A percentile compares a stretch with the other conserved stretches of the same genome.
These are phyloP conservation scores for Corvus moneduloides DNA, from an alignment of 2,113 vertebrate genomes.

Conservation along the genomic window DNA sequence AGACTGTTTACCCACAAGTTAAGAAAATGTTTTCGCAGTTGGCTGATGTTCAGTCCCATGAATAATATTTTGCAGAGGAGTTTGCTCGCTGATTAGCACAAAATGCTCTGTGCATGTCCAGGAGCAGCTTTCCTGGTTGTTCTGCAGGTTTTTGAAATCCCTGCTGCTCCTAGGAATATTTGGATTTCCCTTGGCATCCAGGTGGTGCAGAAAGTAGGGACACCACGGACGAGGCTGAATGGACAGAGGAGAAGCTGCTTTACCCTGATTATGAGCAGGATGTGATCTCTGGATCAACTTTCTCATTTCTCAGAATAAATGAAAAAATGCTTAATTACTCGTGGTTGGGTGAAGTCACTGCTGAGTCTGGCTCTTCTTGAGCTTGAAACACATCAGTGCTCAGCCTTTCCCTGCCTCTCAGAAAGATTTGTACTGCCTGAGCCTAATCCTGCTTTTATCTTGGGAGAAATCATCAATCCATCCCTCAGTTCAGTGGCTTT, in stretches of 20 bases:
- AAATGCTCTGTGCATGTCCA: neutral
- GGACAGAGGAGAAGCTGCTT: neutral
- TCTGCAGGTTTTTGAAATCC: neutral
- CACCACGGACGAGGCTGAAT: neutral
- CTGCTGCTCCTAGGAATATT: neutral
- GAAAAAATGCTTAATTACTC: conserved; percentile 18
- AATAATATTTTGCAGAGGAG: conserved; percentile 38
- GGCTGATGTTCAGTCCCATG: neutral
- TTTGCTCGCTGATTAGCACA: conserved; percentile 5
- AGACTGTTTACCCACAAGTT: conserved; percentile 50
- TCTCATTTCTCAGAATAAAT: neutral
- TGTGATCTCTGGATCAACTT: neutral
- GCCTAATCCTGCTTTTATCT: neutral
- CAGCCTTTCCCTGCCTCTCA: fast-evolving
- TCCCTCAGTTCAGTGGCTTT: neutral
- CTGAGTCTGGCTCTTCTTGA: neutral
- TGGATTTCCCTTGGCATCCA: conserved; percentile 63
- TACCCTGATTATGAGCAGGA: neutral
- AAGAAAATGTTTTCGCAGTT: conserved; percentile 44
- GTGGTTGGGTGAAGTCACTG: neutral
- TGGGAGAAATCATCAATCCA: neutral
- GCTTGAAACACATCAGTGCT: neutral
- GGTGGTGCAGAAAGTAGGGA: neutral
- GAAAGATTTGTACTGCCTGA: neutral
- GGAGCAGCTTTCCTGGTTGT: neutral